A percentile compares a stretch with the other conserved stretches of the same genome.
These are phyloP conservation scores for Micromys minutus DNA, from an alignment of 2,113 vertebrate species.

Conservation along the genomic window DNA sequence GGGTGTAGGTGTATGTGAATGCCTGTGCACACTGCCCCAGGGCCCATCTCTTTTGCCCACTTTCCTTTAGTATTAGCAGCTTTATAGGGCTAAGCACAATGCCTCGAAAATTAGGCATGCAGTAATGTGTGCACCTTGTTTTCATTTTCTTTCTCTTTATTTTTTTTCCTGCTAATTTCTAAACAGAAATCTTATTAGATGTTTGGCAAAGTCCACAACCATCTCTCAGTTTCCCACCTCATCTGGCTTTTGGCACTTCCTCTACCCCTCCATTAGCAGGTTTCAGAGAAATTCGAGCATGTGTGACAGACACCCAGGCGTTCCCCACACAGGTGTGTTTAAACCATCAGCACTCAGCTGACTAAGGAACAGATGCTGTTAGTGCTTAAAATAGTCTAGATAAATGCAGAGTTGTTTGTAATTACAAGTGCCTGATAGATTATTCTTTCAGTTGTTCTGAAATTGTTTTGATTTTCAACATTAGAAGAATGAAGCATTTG, in stretches of 20 bases:
- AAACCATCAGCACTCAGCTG: not conserved
- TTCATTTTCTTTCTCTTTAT: not conserved
- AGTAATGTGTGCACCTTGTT: not conserved
- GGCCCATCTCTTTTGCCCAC: not conserved
- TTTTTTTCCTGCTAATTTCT: slow-evolving; percentile 23
- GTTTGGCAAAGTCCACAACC: not conserved
- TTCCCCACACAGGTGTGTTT: not conserved
- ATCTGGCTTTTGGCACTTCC: not conserved
- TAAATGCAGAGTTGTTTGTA: slow-evolving; percentile 14
- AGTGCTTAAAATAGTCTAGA: not conserved
- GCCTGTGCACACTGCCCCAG: accelerated
- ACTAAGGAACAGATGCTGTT: not conserved
- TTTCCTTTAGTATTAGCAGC: not conserved
- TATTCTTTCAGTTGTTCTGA: slow-evolving; percentile 18
- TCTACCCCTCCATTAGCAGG: not conserved
- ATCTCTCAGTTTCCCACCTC: not conserved
- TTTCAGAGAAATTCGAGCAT: not conserved
- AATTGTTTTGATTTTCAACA: slow-evolving; percentile 49
- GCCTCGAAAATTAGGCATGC: not conserved
- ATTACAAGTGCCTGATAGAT: slow-evolving; percentile 4
- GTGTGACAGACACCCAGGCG: not conserved
- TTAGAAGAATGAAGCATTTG: slow-evolving; percentile 17
- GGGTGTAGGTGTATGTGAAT: not conserved
- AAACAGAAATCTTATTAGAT: not conserved
- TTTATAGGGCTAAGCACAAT: not conserved